Percentiles rank a stretch among this genome's conserved stretches.
Conservation (phyloP, 2,888 invertebrate genomes). For the Choreutis nemorana region DNA sequence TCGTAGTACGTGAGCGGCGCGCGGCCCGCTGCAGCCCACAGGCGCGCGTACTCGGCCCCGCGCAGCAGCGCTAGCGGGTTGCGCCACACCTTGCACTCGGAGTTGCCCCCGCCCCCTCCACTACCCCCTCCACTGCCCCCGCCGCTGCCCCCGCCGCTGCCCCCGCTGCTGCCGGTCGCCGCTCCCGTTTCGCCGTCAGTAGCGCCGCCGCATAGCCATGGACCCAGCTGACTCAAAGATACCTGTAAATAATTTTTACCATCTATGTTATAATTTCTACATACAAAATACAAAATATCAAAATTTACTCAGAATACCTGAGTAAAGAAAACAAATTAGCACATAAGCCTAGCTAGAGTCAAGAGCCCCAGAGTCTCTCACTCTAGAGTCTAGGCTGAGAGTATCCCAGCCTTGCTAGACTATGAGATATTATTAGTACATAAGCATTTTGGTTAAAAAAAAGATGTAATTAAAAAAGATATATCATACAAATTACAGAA, state of each 20-base stretch:
- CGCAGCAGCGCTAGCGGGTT: slow-evolving; percentile 95
- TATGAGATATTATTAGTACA: no score
- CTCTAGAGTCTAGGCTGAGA: no score
- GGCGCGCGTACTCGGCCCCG: slow-evolving; percentile 96
- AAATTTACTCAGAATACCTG: no score
- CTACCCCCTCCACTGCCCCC: slow-evolving; percentile 17
- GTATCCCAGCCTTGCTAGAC: no score
- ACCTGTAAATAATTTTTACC: slow-evolving; percentile 52
- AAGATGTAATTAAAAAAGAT: no score
- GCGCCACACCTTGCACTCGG: slow-evolving; percentile 94
- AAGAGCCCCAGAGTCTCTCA: no score
- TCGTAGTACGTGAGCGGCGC: slow-evolving; percentile 98
- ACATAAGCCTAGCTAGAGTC: no score
- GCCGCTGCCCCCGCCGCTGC: slow-evolving; percentile 68
- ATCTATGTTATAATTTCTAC: no score
- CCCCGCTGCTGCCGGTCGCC: slow-evolving; percentile 74
- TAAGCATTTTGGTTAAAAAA: no score
- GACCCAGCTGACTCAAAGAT: slow-evolving; percentile 91
- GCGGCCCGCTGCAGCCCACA: slow-evolving; percentile 88
- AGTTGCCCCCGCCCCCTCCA: slow-evolving; percentile 54
- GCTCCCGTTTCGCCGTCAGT: slow-evolving; percentile 72
- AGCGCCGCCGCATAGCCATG: slow-evolving; percentile 86
- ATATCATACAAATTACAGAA: no score
- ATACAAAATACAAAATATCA: no score
- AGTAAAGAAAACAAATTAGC: no score